Evolutionary conservation across 2,113 vertebrate species (phyloP).

Genomic region (Myotis davidii): DNA sequence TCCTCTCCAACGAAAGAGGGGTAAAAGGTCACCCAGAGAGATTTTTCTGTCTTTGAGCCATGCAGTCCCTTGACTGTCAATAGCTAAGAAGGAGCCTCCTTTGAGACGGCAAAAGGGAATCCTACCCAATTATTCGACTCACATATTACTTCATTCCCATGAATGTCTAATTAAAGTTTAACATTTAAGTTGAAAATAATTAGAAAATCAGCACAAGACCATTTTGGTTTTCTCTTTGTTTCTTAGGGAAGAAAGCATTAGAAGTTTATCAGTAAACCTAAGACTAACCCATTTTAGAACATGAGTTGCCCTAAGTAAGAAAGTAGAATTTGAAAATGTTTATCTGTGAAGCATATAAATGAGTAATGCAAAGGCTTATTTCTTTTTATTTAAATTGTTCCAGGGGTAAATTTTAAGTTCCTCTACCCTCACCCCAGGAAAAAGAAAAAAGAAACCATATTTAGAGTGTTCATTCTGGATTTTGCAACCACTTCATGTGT

Average conservation of each 20-base stretch:
- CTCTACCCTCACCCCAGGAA: background rate
- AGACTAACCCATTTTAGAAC: background rate
- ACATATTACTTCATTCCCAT: background rate
- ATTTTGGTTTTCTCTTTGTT: background rate
- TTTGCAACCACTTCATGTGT: background rate
- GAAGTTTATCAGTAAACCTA: background rate
- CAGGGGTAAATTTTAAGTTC: slow-evolving; percentile 4
- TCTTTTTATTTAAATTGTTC: slow-evolving; percentile 11
- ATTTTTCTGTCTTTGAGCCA: background rate
- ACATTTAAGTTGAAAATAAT: slow-evolving; percentile 35
- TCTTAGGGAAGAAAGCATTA: background rate
- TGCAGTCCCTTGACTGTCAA: background rate
- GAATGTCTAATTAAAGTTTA: background rate
- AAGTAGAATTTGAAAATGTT: background rate
- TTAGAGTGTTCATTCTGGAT: slow-evolving; percentile 4
- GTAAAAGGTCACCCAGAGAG: background rate
- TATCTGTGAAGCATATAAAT: background rate
- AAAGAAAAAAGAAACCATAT: background rate
- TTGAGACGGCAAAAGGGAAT: background rate
- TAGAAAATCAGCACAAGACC: background rate
- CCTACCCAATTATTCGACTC: background rate
- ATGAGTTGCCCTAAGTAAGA: background rate
- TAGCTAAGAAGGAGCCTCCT: background rate
- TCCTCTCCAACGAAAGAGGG: background rate
- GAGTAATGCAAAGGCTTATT: background rate